Conservation (phyloP, 37 sponge, comb jelly and placozoan genomes). For the Ephydatia muelleri region DNA sequence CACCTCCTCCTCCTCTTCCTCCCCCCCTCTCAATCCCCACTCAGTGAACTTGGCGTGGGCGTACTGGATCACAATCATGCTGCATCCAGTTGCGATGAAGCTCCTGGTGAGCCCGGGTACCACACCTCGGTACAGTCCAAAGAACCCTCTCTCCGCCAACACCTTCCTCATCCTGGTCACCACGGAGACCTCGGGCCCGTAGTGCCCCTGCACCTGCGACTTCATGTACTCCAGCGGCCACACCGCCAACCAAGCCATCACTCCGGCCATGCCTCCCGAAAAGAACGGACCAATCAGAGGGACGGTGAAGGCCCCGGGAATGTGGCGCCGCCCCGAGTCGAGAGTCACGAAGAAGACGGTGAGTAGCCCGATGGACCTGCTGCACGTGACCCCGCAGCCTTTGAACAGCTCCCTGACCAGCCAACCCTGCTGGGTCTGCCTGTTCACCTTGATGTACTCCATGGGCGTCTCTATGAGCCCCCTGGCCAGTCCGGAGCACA, state of each 20-base stretch:
- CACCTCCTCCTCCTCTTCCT: not conserved
- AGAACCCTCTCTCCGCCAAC: conserved; percentile 38
- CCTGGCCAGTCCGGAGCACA: conserved; percentile 36
- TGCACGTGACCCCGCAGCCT: conserved; percentile 36
- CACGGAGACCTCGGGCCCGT: conserved; percentile 25
- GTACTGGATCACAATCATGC: conserved; percentile 58
- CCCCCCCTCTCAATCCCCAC: not conserved
- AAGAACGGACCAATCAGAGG: conserved; percentile 63
- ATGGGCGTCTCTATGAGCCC: conserved; percentile 66
- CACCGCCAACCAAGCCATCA: conserved; percentile 64
- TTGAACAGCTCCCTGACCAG: conserved; percentile 32
- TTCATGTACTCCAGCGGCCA: conserved; percentile 84
- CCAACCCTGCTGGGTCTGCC: conserved; percentile 58
- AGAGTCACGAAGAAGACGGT: conserved; percentile 39
- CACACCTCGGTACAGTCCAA: conserved; percentile 68
- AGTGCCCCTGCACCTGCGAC: conserved; percentile 69
- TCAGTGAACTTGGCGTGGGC: not conserved
- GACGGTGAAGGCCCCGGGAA: conserved; percentile 10
- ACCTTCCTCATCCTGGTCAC: conserved; percentile 38
- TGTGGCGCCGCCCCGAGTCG: conserved; percentile 21
- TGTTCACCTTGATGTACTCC: conserved; percentile 55
- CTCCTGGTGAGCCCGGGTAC: conserved; percentile 63
- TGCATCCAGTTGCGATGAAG: conserved; percentile 68
- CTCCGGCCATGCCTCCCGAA: conserved; percentile 43
- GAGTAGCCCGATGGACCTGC: not conserved